Conservation (phyloP, 2,113 vertebrate genomes). For the Turdus rufiventris region DNA sequence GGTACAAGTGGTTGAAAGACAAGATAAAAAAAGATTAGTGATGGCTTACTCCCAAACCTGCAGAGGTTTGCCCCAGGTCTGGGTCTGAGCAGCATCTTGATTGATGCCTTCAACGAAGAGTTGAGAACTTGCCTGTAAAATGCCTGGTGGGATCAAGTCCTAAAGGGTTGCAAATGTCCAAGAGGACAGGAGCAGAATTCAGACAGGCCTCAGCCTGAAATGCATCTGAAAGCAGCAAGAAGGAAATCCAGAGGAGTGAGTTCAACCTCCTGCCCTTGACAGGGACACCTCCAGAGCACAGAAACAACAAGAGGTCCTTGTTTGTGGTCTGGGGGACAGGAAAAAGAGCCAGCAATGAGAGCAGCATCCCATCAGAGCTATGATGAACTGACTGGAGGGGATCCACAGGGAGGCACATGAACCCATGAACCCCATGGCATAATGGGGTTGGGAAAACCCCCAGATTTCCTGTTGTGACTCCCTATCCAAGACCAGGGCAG, state of each 20-base stretch:
- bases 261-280: neutral
- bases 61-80: neutral
- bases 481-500: neutral
- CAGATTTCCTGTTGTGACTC: accelerated
- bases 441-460: accelerated
- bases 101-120: neutral
- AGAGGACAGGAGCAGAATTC: neutral
- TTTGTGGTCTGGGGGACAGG: accelerated
- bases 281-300: neutral
- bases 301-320: neutral
- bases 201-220: neutral
- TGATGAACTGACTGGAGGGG: neutral
- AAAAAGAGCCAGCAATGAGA: neutral
- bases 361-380: neutral
- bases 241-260: neutral
- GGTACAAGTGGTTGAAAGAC: neutral
- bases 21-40: neutral
- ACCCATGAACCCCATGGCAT: accelerated
- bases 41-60: neutral
- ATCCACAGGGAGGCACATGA: neutral
- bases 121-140: neutral
- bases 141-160: neutral
- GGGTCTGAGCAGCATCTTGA: neutral
- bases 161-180: accelerated
- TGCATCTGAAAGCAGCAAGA: neutral